These are phyloP conservation scores for Trileptium ribeirensis DNA, from an alignment of 2,888 invertebrate species.

Conservation along the genomic window DNA sequence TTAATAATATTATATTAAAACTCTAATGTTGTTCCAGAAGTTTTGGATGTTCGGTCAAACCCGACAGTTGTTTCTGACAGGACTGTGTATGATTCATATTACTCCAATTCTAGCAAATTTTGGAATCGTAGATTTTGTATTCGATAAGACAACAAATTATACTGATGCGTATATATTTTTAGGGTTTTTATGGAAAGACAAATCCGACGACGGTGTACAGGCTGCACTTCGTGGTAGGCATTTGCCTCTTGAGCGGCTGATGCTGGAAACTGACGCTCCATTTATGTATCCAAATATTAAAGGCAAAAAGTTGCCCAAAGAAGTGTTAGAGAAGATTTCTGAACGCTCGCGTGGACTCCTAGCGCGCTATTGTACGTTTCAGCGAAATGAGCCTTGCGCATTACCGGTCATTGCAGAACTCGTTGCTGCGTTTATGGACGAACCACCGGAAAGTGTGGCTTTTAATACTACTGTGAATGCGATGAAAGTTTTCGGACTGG, in stretches of 20 bases:
- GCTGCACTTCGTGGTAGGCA: slow-evolving; percentile 70
- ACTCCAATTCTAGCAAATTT: no score
- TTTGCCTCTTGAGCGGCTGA: slow-evolving; percentile 71
- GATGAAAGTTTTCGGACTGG: slow-evolving; percentile 66
- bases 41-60: no score
- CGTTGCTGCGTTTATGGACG: slow-evolving; percentile 81
- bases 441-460: slow-evolving; percentile 79
- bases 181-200: slow-evolving; percentile 81
- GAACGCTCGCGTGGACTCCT: slow-evolving; percentile 31
- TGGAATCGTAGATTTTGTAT: no score
- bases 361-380: slow-evolving; percentile 80
- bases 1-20: no score
- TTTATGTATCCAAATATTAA: slow-evolving; percentile 92
- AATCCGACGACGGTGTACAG: slow-evolving; percentile 79
- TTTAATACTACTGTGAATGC: slow-evolving; percentile 84
- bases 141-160: no score
- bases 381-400: slow-evolving; percentile 90
- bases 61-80: no score
- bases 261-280: slow-evolving; percentile 87
- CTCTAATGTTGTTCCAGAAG: no score
- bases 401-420: slow-evolving; percentile 84
- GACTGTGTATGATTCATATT: no score
- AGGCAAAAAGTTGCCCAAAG: slow-evolving; percentile 78
- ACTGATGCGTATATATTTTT: no score
- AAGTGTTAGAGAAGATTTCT: slow-evolving; percentile 67